Base-by-base conservation (phyloP, 2,888 invertebrate genomes). In the Hirudinaria manillensis region DNA sequence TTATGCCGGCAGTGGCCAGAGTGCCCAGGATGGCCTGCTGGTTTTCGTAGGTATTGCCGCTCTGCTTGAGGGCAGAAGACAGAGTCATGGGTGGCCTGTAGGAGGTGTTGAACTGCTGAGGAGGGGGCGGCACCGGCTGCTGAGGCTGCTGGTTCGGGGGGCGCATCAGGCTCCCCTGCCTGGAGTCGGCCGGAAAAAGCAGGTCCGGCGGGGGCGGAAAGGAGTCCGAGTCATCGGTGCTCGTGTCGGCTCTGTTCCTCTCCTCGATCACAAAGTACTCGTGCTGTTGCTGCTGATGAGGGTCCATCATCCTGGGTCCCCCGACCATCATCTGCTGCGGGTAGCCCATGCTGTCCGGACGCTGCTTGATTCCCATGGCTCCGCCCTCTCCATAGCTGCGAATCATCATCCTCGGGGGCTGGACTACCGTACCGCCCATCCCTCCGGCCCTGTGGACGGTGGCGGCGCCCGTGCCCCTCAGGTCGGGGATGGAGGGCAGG, bases 11-110 rank as follows among this genome's bases (percentile, higher is more conserved):
- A n/a, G 73, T 73, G 21, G 73, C 73, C 73, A 73, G 56, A n/a
- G 73, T 73, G 4, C 73, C 73, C 65, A 73, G n/a, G 65, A 73
- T 73, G n/a, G 65, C 73, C 29, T 73, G 73, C 65, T 73, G 73
- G 65, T 73, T 73, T 32, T 73, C 73, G 34, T 73, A 73, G 65
- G 73, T 73, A 65, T 73, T 73, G 29, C 61, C n/a, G 73, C 36
- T 65, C 27, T 29, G 53, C 32, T 53, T 53, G 16, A 56, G 56
- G 61, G 73, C 61, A 19, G 55, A 55, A 16, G 32, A 56, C 16
- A 68, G 36, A 16, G 68, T 68, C 68, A 68, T 68, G 21, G 68
- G 68, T 6, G 68, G 68, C 32, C 36, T 68, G 68, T 68, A 68
- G 36, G 68, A 29, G 32, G 68, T 13, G 27, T 36, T 68, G 68